Evolutionary conservation across 2,113 vertebrate species (phyloP), one percentile per base, ranked within the genome.

Genomic region (Pleuronectes platessa): DNA sequence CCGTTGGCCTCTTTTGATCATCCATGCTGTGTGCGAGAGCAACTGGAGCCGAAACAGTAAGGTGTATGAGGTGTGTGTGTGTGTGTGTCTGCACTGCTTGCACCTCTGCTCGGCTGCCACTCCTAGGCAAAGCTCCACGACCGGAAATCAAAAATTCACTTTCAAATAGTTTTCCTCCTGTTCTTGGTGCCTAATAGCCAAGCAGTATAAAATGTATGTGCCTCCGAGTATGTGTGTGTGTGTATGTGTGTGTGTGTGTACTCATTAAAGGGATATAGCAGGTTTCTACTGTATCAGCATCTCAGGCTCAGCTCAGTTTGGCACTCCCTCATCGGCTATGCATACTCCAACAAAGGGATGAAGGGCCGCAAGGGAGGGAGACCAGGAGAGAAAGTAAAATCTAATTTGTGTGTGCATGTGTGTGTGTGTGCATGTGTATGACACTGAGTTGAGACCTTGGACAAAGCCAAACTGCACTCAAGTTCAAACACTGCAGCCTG

Each of bases 101-200:
- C 76, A 84, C 83, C 81, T 88, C 81, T 78, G 84, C 92, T 86
- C 68, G 18, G 81, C 80, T 88, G 88, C 91, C 93, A 89, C 89
- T 94, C 89, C 83, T 76, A 89, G 90, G 92, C 89, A 94, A 89
- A 91, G 89, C 88, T 82, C 81, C 84, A 89, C 89, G 78, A 92
- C 93, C 92, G 91, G 94, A 94, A 93, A 95, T 95, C 91, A 91
- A 95, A 95, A 95, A 95, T 95, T 95, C 94, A 93, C 94, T 95
- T 95, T 95, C 92, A 95, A 95, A 95, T 94, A 93, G 89, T 89
- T 92, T 92, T 90, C 80, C 78, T 80, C 81, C 84, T 82, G 80
- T 93, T 91, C 92, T 85, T 87, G 88, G 85, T 85, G 73, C 88
- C 89, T 95, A 95, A 95, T 94, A 93, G 91, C 90, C 88, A 91